Evolutionary conservation across 37 sponge, comb jelly and placozoan species (phyloP).

Genomic region (Aplysina aerophoba): DNA sequence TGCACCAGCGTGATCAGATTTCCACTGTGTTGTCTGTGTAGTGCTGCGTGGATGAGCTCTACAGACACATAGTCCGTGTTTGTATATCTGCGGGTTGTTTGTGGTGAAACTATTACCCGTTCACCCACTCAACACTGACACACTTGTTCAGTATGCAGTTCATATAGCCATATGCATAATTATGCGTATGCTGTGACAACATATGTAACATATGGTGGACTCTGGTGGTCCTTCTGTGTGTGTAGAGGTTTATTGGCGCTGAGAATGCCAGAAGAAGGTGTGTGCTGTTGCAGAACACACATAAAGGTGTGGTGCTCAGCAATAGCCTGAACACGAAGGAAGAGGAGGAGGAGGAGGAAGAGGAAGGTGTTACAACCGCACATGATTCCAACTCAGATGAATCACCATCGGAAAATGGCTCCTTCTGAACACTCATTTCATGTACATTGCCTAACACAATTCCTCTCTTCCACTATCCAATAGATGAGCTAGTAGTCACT

Average conservation of each 20-base stretch:
- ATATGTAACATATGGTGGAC: no score
- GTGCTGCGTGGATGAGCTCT: no score
- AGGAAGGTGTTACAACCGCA: not conserved
- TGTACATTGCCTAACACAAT: not conserved
- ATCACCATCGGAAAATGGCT: not conserved
- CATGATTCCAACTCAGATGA: not conserved
- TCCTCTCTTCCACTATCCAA: not conserved
- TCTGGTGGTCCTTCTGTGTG: no score
- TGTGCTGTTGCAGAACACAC: not conserved
- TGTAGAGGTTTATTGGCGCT: conserved; percentile 48
- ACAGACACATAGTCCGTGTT: no score
- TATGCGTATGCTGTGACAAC: no score
- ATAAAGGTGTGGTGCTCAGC: not conserved
- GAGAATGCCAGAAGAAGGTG: conserved; percentile 26
- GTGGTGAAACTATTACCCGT: no score
- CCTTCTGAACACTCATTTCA: not conserved
- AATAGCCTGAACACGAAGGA: not conserved
- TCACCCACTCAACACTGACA: not conserved
- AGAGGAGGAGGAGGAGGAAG: not conserved
- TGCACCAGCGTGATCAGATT: no score
- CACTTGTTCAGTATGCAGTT: not conserved
- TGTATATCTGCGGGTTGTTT: no score
- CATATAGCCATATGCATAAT: no score
- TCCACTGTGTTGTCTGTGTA: no score
- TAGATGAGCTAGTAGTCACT: not conserved